Base-by-base conservation (phyloP, 37 sponge, comb jelly and placozoan genomes). In the Bolinopsis microptera region DNA sequence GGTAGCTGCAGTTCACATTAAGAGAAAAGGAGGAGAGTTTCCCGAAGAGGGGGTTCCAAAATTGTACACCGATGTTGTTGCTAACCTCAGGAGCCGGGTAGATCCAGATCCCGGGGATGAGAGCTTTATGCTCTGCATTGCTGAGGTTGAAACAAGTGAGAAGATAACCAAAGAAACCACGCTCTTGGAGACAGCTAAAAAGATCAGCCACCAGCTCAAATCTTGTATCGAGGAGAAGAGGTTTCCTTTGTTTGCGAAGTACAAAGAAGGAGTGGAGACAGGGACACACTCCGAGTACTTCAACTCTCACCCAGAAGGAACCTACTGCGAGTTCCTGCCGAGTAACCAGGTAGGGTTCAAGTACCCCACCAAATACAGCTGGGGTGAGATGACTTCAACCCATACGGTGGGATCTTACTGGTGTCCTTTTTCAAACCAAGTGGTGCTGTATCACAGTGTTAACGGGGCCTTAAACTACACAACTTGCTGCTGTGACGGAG, bases 291-390 rank as follows among this genome's bases (percentile, higher is more conserved):
- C 35, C 1, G 80, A 35, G 0, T 77, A 35, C 37, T 35, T 77
- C 5, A 28, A 77, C 35, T 32, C 80, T 35, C 36, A 34, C 1
- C 80, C 80, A 3, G 35, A 33, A 33, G 80, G 80, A 77, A 32
- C 33, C 1, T 3, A 2, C 1, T 28, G 35, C 0, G 80, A 77
- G 80, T 77, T 77, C 80, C 28, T 32, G 80, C 2, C 80, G 21
- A 77, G 80, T 77, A 77, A 77, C 80, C 33, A 32, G 33, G 21
- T 28, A 18, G 21, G 3, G 35, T 77, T 77, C 21, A 77, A 77
- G 21, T 77, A 77, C 21, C 80, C 80, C 21, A 77, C 80, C 80
- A 32, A 77, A 32, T 77, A 77, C 37, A 3, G 35, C 80, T 77
- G 80, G 80, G 80, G 80, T 18, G 80, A 77, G 80, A 77, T 77